phyloP scores from a whole-genome alignment of 2,888 invertebrate genomes.

The Chrysolina americana region DNA sequence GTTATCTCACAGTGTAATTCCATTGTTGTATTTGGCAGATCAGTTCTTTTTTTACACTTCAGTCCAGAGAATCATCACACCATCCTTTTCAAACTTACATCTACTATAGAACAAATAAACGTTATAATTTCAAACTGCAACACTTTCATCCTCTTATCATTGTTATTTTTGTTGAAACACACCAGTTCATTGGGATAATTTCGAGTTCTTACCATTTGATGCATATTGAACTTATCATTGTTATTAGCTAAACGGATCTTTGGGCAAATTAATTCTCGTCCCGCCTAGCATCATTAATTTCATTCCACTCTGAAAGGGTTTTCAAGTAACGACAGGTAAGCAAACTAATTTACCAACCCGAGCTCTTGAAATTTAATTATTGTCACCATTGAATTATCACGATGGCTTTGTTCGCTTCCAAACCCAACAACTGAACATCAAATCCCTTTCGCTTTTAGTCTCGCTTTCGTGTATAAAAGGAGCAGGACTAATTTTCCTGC shows the following conservation, averaged over 20 bases:
- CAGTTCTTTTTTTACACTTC: no score
- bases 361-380: not conserved
- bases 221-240: no score
- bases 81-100: no score
- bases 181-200: not conserved
- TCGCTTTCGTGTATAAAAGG: conserved; percentile 9
- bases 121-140: no score
- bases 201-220: no score
- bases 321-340: conserved; percentile 3
- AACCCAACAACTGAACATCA: not conserved
- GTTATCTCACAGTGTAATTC: no score
- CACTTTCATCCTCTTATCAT: no score
- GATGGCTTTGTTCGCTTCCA: not conserved
- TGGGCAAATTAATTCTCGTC: not conserved
- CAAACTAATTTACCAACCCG: not conserved
- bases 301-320: not conserved
- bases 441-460: not conserved
- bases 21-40: no score
- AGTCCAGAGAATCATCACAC: no score
- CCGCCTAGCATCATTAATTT: not conserved
- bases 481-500: not conserved
- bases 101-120: no score
- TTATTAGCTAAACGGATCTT: not conserved
- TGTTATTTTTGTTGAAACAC: no score
- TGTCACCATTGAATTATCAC: not conserved